These are phyloP conservation scores for Cebus imitator DNA, from an alignment of 2,113 vertebrate species.

Conservation along the genomic window DNA sequence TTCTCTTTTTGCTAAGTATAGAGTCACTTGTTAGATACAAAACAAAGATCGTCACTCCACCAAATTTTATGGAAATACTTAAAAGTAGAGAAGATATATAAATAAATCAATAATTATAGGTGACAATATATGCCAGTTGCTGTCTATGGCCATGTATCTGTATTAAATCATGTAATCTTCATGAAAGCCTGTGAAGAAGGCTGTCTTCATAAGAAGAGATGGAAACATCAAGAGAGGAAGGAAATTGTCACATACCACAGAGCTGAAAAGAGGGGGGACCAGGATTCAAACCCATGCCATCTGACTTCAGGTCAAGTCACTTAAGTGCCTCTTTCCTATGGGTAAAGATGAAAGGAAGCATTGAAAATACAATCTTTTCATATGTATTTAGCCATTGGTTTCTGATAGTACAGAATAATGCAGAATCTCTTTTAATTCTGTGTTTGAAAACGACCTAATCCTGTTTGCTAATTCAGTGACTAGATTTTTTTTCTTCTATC, in stretches of 20 bases:
- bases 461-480: not conserved
- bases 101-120: not conserved
- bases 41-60: not conserved
- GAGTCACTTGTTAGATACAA: not conserved
- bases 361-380: not conserved
- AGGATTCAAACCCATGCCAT: not conserved
- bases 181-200: not conserved
- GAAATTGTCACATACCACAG: not conserved
- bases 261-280: fast-evolving
- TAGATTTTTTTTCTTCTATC: not conserved
- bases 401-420: not conserved
- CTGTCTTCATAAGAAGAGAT: not conserved
- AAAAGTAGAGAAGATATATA: not conserved
- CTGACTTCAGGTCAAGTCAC: not conserved
- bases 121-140: not conserved
- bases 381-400: not conserved
- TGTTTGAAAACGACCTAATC: not conserved
- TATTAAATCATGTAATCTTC: not conserved
- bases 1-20: not conserved
- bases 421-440: not conserved
- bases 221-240: not conserved
- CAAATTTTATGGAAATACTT: not conserved
- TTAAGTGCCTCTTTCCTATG: not conserved
- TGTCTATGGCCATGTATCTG: not conserved
- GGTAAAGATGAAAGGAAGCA: not conserved